Evolutionary conservation across 2,888 invertebrate genomes (phyloP).

Genomic region (Sussaba pulchella): DNA sequence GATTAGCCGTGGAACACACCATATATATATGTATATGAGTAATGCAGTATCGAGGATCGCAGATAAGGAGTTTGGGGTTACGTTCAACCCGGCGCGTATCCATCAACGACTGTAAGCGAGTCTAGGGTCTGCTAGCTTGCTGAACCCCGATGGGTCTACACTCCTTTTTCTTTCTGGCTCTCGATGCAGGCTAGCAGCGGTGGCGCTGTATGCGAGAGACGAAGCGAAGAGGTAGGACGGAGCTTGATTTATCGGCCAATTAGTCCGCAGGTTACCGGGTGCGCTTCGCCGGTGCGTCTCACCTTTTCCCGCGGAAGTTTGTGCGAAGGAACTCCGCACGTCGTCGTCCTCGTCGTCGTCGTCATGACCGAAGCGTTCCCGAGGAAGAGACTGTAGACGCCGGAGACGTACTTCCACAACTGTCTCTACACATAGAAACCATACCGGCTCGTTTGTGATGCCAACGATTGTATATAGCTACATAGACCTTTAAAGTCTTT

Average conservation of each 20-base stretch:
- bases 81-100: conserved; percentile 5
- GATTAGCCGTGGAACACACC: neutral
- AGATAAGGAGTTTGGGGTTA: conserved; percentile 1
- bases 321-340: conserved; percentile 49
- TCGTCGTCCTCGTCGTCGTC: conserved; percentile 32
- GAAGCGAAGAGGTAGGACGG: conserved; percentile 77
- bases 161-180: conserved; percentile 37
- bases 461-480: conserved; percentile 5
- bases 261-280: conserved; percentile 82
- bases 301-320: conserved; percentile 76
- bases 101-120: conserved; percentile 46
- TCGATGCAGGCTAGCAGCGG: conserved; percentile 23
- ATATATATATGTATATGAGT: neutral
- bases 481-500: neutral
- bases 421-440: conserved; percentile 12
- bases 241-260: conserved; percentile 84
- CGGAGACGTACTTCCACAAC: conserved; percentile 57
- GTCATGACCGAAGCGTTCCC: conserved; percentile 27
- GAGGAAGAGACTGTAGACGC: conserved; percentile 53
- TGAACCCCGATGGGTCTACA: conserved; percentile 16
- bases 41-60: neutral
- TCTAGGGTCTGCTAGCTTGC: conserved; percentile 6
- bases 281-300: conserved; percentile 81
- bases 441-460: conserved; percentile 5
- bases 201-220: conserved; percentile 40